Percentiles rank a stretch among this genome's conserved stretches.
Evolutionary conservation across 2,888 invertebrate genomes (phyloP).

Genomic region (Choristoneura rosaceana): DNA sequence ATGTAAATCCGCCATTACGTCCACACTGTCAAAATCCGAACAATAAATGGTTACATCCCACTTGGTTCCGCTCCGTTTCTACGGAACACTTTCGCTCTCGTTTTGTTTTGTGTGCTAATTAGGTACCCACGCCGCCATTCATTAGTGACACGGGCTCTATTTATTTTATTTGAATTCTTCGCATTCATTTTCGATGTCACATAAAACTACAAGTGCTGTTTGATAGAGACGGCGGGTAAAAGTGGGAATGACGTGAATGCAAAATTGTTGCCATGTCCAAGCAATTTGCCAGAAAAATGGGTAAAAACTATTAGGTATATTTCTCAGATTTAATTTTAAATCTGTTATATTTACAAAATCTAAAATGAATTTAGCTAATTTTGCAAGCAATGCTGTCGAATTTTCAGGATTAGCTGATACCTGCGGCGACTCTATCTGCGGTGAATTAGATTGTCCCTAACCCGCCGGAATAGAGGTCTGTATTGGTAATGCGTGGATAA

Average conservation of each 20-base stretch:
- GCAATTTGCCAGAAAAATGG: too few relatives aligned
- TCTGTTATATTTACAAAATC: too few relatives aligned
- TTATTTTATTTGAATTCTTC: conserved; percentile 38
- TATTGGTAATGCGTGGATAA: too few relatives aligned
- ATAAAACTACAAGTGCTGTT: neutral
- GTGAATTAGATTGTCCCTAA: too few relatives aligned
- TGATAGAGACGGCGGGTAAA: neutral
- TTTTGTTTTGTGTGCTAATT: conserved; percentile 40
- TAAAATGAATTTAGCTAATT: too few relatives aligned
- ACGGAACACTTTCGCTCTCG: conserved; percentile 37
- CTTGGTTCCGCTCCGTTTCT: conserved; percentile 39
- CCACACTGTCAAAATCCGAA: conserved; percentile 26
- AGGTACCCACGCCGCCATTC: conserved; percentile 40
- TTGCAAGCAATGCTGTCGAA: too few relatives aligned
- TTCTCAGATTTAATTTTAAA: too few relatives aligned
- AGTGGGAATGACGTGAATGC: neutral
- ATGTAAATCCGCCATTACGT: conserved; percentile 19
- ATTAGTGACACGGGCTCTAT: conserved; percentile 27
- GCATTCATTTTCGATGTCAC: conserved; percentile 18
- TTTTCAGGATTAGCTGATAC: too few relatives aligned
- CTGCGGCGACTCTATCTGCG: too few relatives aligned
- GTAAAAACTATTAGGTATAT: too few relatives aligned
- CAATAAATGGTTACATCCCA: conserved; percentile 38
- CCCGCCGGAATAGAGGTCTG: too few relatives aligned
- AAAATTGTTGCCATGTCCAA: too few relatives aligned